Percentiles rank a stretch among this genome's conserved stretches.
Conservation (phyloP, 1,140 invertebrate genomes). For the Aphelinus atriplicis region DNA sequence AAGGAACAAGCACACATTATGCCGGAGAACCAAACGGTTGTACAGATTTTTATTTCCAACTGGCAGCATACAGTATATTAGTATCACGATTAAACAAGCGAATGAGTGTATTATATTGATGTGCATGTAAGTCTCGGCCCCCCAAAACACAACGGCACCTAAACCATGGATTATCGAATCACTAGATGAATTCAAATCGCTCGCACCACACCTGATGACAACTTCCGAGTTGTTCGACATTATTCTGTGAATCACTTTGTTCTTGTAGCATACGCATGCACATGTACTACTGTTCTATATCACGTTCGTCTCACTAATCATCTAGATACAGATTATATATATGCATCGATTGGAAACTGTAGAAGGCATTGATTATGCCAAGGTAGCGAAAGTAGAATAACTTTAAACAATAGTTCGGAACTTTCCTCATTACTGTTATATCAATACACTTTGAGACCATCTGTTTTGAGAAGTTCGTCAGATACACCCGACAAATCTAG, state of each 20-base stretch:
- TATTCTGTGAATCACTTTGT: background rate
- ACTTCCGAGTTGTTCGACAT: constrained; percentile 48
- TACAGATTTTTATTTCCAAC: constrained; percentile 50
- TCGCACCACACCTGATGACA: constrained; percentile 43
- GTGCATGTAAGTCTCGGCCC: constrained; percentile 55
- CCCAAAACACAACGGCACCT: constrained; percentile 51
- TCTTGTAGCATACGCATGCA: no score
- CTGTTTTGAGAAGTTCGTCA: background rate
- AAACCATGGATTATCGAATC: constrained; percentile 27
- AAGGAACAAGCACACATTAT: constrained; percentile 53
- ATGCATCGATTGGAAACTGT: no score
- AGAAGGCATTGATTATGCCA: no score
- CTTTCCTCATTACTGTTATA: no score
- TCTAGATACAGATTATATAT: no score
- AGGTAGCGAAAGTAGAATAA: no score
- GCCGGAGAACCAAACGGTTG: constrained; percentile 52
- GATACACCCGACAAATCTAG: constrained; percentile 32
- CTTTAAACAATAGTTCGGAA: no score
- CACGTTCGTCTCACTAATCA: no score
- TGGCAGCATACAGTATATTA: constrained; percentile 50
- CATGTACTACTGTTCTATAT: no score
- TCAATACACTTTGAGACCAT: constrained; percentile 2
- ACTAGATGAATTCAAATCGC: background rate
- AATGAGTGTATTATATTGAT: constrained; percentile 54
- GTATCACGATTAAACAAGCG: constrained; percentile 50